phyloP scores from a whole-genome alignment of 2,888 invertebrate genomes.

The Spisula solida region DNA sequence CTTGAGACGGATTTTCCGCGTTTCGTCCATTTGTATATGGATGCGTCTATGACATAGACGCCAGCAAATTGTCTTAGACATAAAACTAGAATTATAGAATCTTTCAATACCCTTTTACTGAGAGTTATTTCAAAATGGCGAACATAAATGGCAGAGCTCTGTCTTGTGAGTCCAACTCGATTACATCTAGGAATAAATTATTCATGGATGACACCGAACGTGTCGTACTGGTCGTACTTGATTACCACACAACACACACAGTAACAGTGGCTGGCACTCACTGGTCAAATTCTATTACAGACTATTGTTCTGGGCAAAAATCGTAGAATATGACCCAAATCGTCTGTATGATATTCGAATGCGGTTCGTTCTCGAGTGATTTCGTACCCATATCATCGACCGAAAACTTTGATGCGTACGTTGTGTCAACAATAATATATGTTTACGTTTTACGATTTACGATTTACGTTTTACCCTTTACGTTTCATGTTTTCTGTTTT shows the following conservation, averaged over 20 bases:
- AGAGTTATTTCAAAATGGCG: constrained; percentile 40
- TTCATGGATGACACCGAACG: constrained; percentile 58
- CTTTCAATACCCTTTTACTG: constrained; percentile 15
- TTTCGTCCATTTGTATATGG: background rate
- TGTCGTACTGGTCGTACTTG: constrained; percentile 55
- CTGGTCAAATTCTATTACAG: constrained; percentile 39
- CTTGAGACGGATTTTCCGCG: background rate
- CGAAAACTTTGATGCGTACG: no score
- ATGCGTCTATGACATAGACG: background rate
- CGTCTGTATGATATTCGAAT: background rate
- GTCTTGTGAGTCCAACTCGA: constrained; percentile 58
- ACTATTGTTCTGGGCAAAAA: constrained; percentile 35
- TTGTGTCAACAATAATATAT: no score
- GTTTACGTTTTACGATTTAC: no score
- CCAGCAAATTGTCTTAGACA: background rate
- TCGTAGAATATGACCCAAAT: constrained; percentile 8
- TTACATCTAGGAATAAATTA: constrained; percentile 61
- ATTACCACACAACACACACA: no score
- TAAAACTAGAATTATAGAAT: constrained; percentile 15
- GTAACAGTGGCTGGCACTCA: constrained; percentile 27
- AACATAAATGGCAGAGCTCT: constrained; percentile 34
- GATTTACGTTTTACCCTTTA: no score
- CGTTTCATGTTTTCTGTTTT: no score
- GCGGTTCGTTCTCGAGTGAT: no score
- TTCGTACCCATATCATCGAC: no score